Evolutionary conservation across 2,888 invertebrate genomes (phyloP).

Genomic region (Yponomeuta sedellus): DNA sequence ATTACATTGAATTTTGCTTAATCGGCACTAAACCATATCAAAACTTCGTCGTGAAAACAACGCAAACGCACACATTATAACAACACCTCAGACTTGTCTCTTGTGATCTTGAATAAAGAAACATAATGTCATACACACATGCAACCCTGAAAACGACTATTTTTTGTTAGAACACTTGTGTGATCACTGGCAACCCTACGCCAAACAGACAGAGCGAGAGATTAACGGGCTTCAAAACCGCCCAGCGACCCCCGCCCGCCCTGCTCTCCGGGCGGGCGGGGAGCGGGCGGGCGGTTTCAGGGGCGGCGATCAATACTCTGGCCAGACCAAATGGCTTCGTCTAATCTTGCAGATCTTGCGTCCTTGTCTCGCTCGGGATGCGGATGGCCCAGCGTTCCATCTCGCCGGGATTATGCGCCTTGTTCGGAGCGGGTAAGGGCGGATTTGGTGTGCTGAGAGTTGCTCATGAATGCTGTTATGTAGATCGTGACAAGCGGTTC

Average conservation of each 20-base stretch:
- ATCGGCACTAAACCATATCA: no score
- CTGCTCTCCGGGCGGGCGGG: conserved; percentile 20
- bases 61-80: no score
- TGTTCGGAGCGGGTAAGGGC: neutral
- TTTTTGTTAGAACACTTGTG: no score
- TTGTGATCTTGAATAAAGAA: no score
- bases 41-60: no score
- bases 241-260: conserved; percentile 25
- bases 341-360: conserved; percentile 63
- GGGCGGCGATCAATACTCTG: conserved; percentile 30
- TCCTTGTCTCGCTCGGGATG: conserved; percentile 62
- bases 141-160: no score
- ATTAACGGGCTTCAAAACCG: conserved; percentile 55
- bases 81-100: no score
- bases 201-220: conserved; percentile 52
- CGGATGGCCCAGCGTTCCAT: conserved; percentile 29
- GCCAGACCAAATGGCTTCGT: conserved; percentile 38
- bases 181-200: conserved; percentile 22
- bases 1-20: no score
- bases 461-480: neutral
- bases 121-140: no score
- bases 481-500: neutral
- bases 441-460: neutral
- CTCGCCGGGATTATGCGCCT: neutral
- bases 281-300: conserved; percentile 16